These are phyloP conservation scores for Bufotes viridis DNA, from an alignment of 2,797 vertebrate species.

Conservation along the genomic window DNA sequence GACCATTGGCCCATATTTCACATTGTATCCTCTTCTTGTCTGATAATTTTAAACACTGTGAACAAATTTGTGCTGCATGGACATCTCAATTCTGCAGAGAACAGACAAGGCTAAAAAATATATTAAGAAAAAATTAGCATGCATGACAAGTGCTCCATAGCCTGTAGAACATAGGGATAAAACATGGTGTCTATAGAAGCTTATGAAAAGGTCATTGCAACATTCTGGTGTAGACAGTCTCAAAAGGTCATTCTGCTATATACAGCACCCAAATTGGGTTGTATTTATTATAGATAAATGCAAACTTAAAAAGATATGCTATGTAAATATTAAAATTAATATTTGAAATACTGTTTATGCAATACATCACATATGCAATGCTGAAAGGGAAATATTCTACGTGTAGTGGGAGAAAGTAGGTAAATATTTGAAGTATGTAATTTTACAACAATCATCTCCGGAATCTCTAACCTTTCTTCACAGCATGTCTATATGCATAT, in stretches of 20 bases:
- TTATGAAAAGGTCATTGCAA: background rate
- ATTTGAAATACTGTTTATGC: background rate
- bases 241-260: background rate
- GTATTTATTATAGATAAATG: background rate
- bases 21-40: too few relatives aligned
- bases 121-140: background rate
- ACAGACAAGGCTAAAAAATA: background rate
- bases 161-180: background rate
- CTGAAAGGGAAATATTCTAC: background rate
- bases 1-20: too few relatives aligned
- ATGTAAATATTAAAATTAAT: background rate
- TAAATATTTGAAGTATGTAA: constrained; percentile 6
- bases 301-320: background rate
- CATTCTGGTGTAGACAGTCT: background rate
- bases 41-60: too few relatives aligned
- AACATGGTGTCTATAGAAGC: background rate
- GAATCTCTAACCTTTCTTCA: background rate
- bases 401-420: background rate
- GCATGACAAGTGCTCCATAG: background rate
- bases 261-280: background rate
- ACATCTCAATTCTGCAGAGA: too few relatives aligned
- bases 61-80: background rate
- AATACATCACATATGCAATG: background rate
- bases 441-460: background rate
- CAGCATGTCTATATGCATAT: background rate